phyloP scores from a whole-genome alignment of 2,113 vertebrate species.

The Hippocampus zosterae region DNA sequence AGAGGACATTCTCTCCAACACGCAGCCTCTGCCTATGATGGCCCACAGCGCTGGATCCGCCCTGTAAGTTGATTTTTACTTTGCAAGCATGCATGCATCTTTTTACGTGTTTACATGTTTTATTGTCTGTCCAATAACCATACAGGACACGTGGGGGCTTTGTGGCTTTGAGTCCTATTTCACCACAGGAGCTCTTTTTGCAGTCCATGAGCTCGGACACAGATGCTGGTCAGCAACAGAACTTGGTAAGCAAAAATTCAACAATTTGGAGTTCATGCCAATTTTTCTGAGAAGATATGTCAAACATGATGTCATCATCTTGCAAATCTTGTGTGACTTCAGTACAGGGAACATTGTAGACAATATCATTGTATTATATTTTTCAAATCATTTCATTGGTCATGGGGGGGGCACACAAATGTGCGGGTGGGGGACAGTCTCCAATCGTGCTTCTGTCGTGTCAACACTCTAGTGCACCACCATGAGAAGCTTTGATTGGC shows the following conservation, averaged over 20 bases:
- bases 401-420: too few species aligned
- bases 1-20: slow-evolving; percentile 86
- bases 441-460: too few species aligned
- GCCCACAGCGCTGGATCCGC: slow-evolving; percentile 85
- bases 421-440: too few species aligned
- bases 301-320: too few species aligned
- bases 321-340: too few species aligned
- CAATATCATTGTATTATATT: too few species aligned
- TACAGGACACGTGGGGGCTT: slow-evolving; percentile 85
- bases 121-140: slow-evolving; percentile 29
- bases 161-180: slow-evolving; percentile 89
- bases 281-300: too few species aligned
- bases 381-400: too few species aligned
- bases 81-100: background rate
- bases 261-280: background rate
- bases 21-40: slow-evolving; percentile 84
- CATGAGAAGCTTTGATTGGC: too few species aligned
- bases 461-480: too few species aligned
- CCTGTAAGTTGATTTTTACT: slow-evolving; percentile 78
- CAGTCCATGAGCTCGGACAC: slow-evolving; percentile 70
- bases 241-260: slow-evolving; percentile 77
- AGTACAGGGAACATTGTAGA: too few species aligned
- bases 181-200: slow-evolving; percentile 88
- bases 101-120: slow-evolving; percentile 11
- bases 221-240: slow-evolving; percentile 79